Percentiles rank a stretch among this genome's conserved stretches.
phyloP scores from a whole-genome alignment of 2,797 vertebrate genomes.

The Bovichtus variegatus region DNA sequence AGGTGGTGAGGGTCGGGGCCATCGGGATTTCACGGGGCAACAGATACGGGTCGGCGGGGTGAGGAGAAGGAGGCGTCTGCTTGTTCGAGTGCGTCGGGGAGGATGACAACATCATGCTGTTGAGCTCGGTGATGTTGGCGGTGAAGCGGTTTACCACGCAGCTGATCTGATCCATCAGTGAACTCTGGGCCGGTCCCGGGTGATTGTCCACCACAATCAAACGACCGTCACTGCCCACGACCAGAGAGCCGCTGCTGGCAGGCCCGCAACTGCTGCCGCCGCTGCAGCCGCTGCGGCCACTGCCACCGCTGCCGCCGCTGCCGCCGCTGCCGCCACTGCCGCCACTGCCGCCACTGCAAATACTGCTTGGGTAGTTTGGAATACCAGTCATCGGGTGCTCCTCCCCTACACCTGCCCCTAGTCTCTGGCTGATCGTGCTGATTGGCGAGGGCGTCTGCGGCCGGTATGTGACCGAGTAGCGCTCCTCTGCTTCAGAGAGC shows the following conservation, averaged over 20 bases:
- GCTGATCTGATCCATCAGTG: constrained; percentile 98
- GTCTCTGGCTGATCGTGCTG: constrained; percentile 92
- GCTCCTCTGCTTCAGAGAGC: constrained; percentile 91
- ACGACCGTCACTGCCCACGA: constrained; percentile 52
- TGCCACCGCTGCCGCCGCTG: constrained; percentile 69
- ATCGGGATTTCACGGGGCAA: constrained; percentile 92
- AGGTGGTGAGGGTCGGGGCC: constrained; percentile 92
- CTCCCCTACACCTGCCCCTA: constrained; percentile 55
- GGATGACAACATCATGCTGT: constrained; percentile 94
- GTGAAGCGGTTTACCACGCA: constrained; percentile 97
- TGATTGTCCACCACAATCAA: constrained; percentile 56
- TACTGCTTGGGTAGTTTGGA: constrained; percentile 68
- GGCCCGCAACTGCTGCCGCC: constrained; percentile 66
- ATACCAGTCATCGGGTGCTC: constrained; percentile 60
- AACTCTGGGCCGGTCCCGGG: constrained; percentile 88
- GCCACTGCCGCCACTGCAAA: constrained; percentile 67
- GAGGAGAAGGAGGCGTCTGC: constrained; percentile 75
- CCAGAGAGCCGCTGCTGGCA: constrained; percentile 56
- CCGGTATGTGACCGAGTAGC: constrained; percentile 86
- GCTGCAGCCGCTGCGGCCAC: too few relatives aligned
- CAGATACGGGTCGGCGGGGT: constrained; percentile 84
- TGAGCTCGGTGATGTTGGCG: constrained; percentile 96
- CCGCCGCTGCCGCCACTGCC: constrained; percentile 59
- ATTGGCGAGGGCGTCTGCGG: constrained; percentile 94
- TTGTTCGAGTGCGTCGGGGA: constrained; percentile 80